These are phyloP conservation scores for Porites cylindrica DNA, from an alignment of 92 coral and sea anemone species.

Conservation along the genomic window DNA sequence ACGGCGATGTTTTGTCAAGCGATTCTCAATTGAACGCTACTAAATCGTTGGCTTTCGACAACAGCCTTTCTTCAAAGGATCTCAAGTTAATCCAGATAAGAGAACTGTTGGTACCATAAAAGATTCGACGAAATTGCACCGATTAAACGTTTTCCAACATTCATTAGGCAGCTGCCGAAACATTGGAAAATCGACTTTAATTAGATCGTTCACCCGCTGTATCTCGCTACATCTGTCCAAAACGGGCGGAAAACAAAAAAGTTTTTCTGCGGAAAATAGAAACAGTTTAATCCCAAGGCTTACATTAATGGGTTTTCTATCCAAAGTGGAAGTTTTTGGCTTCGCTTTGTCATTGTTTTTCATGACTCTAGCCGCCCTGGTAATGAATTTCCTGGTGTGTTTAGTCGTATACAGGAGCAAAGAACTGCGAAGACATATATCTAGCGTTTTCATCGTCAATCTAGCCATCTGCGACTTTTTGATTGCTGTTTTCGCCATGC, in stretches of 20 bases:
- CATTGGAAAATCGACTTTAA: not conserved
- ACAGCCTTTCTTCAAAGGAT: not conserved
- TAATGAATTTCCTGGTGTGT: constrained; percentile 94
- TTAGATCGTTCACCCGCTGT: not conserved
- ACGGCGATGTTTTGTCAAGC: not conserved
- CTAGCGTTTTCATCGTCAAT: constrained; percentile 96
- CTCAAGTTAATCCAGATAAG: not conserved
- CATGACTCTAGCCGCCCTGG: constrained; percentile 87
- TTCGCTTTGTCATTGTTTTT: constrained; percentile 73
- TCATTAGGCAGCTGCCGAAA: constrained; percentile 35
- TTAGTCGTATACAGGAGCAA: constrained; percentile 95
- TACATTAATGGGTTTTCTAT: constrained; percentile 60
- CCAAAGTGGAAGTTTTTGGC: constrained; percentile 74
- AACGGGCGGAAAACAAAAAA: not conserved
- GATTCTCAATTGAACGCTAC: not conserved
- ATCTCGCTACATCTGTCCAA: not conserved
- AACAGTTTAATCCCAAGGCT: not conserved
- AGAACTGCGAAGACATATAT: constrained; percentile 88
- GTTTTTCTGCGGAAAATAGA: not conserved
- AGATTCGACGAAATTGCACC: constrained; percentile 5
- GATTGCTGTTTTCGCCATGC: constrained; percentile 97
- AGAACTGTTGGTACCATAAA: not conserved
- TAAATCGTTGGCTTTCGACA: not conserved
- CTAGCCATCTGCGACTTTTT: constrained; percentile 95
- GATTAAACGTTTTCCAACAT: no score